Conservation (phyloP, 64 coral and sea anemone species). For the Dendrophyllia cribrosa region DNA sequence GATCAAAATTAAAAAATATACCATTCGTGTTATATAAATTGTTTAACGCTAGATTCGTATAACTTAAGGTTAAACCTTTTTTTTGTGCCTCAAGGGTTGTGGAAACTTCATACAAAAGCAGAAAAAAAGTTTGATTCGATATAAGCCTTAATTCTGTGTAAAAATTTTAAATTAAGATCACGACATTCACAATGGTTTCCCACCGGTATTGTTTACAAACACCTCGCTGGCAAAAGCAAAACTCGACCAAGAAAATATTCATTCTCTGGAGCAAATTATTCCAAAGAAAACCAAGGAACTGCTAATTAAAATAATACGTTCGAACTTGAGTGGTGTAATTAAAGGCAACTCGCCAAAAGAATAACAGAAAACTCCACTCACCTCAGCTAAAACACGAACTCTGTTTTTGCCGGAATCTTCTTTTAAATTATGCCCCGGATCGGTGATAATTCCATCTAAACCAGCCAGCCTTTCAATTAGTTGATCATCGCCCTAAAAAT, state of each 20-base stretch:
- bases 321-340: conserved; percentile 24
- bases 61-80: neutral
- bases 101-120: neutral
- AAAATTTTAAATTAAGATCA: conserved; percentile 50
- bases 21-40: neutral
- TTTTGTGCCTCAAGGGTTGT: neutral
- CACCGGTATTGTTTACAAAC: conserved; percentile 44
- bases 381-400: conserved; percentile 86
- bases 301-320: conserved; percentile 46
- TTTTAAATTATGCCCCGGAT: conserved; percentile 71
- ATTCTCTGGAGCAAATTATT: conserved; percentile 12
- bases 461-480: conserved; percentile 91
- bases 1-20: neutral
- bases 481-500: conserved; percentile 92
- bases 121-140: neutral
- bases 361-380: conserved; percentile 45
- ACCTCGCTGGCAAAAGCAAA: conserved; percentile 1
- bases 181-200: neutral
- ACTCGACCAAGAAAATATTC: neutral
- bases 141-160: conserved; percentile 48
- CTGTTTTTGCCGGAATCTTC: conserved; percentile 75
- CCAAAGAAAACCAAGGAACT: conserved; percentile 34
- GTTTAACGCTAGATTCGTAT: neutral
- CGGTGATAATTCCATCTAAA: conserved; percentile 95
- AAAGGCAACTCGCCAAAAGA: neutral